Base-by-base conservation (phyloP, 2,113 vertebrate genomes). In the Entomyzon cyanotis region DNA sequence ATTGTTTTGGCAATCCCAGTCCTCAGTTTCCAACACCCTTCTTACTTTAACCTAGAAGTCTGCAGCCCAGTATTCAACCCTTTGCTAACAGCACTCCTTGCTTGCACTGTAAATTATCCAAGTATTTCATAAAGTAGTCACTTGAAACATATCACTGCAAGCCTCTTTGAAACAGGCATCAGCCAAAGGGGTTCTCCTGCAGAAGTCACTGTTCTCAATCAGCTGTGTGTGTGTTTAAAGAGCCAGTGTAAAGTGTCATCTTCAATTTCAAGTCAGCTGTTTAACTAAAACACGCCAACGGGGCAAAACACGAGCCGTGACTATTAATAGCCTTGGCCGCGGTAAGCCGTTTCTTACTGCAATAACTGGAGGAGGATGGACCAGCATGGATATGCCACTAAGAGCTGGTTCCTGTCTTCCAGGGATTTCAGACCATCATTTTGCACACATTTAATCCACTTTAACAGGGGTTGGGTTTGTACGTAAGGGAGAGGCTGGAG, bases 261-360 rank as follows among this genome's bases (percentile, higher is more conserved):
- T 97, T 94, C n/a, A 91, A 95, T 84, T 95, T 89, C 70, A 75
- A 79, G 52, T 93, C 96, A 94, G 96, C 94, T 95, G 97, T 96
- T 92, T 79, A 44, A 93, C 83, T 79, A 46, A 93, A 97, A 94
- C 42, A 52, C 2, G 59, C 87, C 30, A 94, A 76, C 0, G 0
- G 86, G 65, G 92, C n/a, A 5, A 86, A 97, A 96, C 77, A 96
- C 6, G 35, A 97, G 93, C 60, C 33, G 27, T 8, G 52, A 42
- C 79, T 96, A 96, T 96, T 94, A 93, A 96, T 95, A 97, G 77
- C 44, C 25, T 16, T 92, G 68, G 76, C 81, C 96, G 73, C 28
- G 49, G 83, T 41, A 70, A 95, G 94, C 52, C 96, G n/a, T 75
- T 87, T 80, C 70, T 91, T 65, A 42, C 6, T 82, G 68, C 91